Conservation (phyloP, 2,113 vertebrate genomes). For the Poicephalus gulielmi region DNA sequence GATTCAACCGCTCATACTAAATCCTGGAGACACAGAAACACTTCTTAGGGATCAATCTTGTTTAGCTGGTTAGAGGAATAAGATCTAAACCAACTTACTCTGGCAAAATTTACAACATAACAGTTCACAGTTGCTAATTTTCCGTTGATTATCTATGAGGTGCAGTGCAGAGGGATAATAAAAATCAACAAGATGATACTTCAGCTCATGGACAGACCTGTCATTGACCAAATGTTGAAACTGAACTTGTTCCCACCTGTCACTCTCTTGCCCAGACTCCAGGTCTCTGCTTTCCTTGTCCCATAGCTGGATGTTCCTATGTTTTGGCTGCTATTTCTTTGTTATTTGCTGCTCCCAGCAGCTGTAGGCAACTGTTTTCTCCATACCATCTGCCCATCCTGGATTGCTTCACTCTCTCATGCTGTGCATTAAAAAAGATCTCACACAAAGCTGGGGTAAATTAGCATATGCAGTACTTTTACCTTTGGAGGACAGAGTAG, state of each 20-base stretch:
- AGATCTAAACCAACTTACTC: not conserved
- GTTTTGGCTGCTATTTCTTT: constrained; percentile 20
- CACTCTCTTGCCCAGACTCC: not conserved
- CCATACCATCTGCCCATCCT: constrained; percentile 37
- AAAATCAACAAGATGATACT: not conserved
- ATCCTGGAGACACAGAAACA: not conserved
- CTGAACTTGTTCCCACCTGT: not conserved
- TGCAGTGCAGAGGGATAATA: fast-evolving
- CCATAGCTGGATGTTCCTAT: not conserved
- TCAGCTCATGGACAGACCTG: not conserved
- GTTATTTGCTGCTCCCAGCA: constrained; percentile 35
- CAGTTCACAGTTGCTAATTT: not conserved
- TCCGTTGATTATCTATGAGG: not conserved
- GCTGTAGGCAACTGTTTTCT: constrained; percentile 10
- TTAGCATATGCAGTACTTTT: not conserved
- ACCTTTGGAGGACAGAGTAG: not conserved
- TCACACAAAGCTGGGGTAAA: not conserved
- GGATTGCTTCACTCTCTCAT: not conserved
- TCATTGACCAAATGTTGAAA: not conserved
- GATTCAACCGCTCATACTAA: not conserved
- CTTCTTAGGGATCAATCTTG: not conserved
- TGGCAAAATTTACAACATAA: not conserved
- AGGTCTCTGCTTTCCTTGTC: not conserved
- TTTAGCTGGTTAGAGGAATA: not conserved
- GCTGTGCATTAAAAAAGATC: not conserved